These are phyloP conservation scores for Plumapathes pennacea DNA, from an alignment of 92 coral and sea anemone genomes.

Conservation along the genomic window DNA sequence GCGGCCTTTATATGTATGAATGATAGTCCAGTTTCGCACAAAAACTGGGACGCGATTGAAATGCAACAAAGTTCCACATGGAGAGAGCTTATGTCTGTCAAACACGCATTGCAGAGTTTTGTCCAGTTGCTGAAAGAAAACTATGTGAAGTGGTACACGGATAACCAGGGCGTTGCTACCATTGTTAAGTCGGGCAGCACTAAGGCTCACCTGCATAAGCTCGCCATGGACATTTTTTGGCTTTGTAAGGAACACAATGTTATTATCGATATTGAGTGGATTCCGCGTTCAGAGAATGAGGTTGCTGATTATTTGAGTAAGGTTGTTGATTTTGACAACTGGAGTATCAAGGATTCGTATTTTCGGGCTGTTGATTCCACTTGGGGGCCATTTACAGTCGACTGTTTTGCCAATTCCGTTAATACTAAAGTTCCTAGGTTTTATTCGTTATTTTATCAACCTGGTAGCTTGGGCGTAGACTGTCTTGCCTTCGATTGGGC, in stretches of 20 bases:
- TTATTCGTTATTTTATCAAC: constrained; percentile 40
- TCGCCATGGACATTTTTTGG: constrained; percentile 40
- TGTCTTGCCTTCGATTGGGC: constrained; percentile 19
- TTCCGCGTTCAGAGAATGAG: constrained; percentile 22
- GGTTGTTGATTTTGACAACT: constrained; percentile 46
- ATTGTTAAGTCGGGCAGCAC: constrained; percentile 45
- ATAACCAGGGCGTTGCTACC: constrained; percentile 28
- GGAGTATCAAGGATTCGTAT: constrained; percentile 44
- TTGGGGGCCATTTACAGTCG: constrained; percentile 45
- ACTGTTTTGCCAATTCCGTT: constrained; percentile 38
- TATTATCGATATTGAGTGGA: constrained; percentile 37
- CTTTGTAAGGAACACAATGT: constrained; percentile 23
- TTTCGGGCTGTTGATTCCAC: constrained; percentile 8
- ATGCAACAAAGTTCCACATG: constrained; percentile 54
- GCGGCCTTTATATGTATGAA: constrained; percentile 36
- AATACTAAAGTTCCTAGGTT: constrained; percentile 29
- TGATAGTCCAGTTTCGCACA: constrained; percentile 20
- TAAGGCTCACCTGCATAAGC: constrained; percentile 31
- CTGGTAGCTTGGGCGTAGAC: constrained; percentile 48
- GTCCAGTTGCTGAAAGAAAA: constrained; percentile 1
- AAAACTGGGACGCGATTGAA: constrained; percentile 38
- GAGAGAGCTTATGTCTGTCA: constrained; percentile 27
- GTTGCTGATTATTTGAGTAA: constrained; percentile 48
- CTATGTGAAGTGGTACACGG: constrained; percentile 40
- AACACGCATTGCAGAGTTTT: constrained; percentile 34